Conservation (phyloP, 2,797 vertebrate species). For the Luscinia megarhynchos region DNA sequence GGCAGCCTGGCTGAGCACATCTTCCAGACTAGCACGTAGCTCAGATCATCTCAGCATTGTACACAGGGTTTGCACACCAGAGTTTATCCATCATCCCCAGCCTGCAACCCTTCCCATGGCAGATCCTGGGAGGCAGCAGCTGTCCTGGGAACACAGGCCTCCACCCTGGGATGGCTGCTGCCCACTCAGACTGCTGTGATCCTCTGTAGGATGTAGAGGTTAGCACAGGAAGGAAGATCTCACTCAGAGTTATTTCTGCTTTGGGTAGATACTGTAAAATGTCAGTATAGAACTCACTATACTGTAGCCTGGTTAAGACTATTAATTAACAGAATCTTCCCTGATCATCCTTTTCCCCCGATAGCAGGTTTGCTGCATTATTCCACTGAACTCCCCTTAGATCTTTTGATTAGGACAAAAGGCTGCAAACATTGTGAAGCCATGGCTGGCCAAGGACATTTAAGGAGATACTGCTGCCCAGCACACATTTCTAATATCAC, state of each 20-base stretch:
- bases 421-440: not conserved
- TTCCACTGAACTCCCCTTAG: not conserved
- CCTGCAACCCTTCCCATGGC: not conserved
- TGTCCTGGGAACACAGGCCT: not conserved
- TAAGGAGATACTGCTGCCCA: not conserved
- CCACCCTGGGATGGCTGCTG: not conserved
- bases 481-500: not conserved
- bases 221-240: not conserved
- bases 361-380: not conserved
- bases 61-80: not conserved
- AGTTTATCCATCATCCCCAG: not conserved
- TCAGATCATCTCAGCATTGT: not conserved
- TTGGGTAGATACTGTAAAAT: not conserved
- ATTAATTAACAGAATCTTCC: not conserved
- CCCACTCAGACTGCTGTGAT: too few relatives aligned
- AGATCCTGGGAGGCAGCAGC: not conserved
- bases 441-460: not conserved
- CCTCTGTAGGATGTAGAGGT: not conserved
- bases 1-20: accelerated
- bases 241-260: not conserved
- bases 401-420: not conserved
- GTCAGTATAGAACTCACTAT: not conserved
- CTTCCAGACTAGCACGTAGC: not conserved
- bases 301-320: not conserved
- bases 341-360: not conserved